A percentile compares a stretch with the other conserved stretches of the same genome.
phyloP scores from a whole-genome alignment of 1,140 invertebrate species.

The Ctenoplectra terminalis region DNA sequence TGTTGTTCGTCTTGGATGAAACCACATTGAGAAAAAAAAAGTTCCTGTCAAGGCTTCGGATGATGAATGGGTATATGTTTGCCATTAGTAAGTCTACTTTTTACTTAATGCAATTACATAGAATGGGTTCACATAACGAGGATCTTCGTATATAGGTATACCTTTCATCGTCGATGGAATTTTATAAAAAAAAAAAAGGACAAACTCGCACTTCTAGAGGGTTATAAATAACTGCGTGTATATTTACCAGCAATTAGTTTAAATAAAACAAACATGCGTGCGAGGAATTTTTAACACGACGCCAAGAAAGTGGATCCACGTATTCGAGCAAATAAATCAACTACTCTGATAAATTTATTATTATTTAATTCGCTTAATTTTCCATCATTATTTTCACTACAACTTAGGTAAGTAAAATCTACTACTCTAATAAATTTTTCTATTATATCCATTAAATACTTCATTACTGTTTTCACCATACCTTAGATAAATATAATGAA shows the following conservation, averaged over 20 bases:
- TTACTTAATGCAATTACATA: conserved; percentile 15
- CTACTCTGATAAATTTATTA: too few species aligned
- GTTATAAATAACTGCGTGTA: not conserved
- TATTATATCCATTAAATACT: too few species aligned
- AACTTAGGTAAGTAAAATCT: too few species aligned
- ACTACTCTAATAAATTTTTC: too few species aligned
- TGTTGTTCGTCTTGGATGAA: conserved; percentile 1
- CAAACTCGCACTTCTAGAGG: not conserved
- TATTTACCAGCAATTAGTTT: not conserved
- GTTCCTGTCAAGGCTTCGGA: not conserved
- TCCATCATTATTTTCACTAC: too few species aligned
- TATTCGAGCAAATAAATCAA: too few species aligned
- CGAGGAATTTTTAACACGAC: not conserved
- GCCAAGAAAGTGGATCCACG: too few species aligned
- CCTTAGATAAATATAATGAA: too few species aligned
- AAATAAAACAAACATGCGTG: not conserved
- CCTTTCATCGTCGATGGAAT: conserved; percentile 20
- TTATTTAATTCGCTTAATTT: too few species aligned
- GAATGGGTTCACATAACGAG: conserved; percentile 7
- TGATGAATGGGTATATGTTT: conserved; percentile 18
- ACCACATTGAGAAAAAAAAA: not conserved
- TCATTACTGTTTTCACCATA: too few species aligned
- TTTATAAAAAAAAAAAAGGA: not conserved
- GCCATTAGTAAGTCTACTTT: not conserved
- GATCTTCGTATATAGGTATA: not conserved